These are phyloP conservation scores for Corythoichthys haematopterus DNA, from an alignment of 2,113 vertebrate genomes.

Conservation along the genomic window DNA sequence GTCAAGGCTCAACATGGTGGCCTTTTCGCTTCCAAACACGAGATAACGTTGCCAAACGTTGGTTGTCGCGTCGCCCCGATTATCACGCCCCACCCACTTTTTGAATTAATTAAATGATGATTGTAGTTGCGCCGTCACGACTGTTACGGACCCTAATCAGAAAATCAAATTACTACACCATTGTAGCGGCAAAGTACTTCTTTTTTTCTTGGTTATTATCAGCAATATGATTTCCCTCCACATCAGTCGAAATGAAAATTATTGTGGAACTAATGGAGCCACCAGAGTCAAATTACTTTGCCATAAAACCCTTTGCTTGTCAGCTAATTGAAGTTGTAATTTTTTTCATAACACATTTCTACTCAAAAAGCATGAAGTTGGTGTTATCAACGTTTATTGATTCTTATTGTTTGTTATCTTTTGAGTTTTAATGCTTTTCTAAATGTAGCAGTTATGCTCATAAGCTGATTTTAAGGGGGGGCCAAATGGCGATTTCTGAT, in stretches of 20 bases:
- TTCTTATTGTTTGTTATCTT: neutral
- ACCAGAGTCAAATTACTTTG: conserved; percentile 68
- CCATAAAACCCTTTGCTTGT: conserved; percentile 66
- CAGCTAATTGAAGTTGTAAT: conserved; percentile 66
- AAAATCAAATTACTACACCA: conserved; percentile 69
- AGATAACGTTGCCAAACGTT: conserved; percentile 29
- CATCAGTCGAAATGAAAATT: conserved; percentile 65
- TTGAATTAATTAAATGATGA: conserved; percentile 65
- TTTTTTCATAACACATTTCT: conserved; percentile 19
- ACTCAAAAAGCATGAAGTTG: neutral
- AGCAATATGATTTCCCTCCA: conserved; percentile 46
- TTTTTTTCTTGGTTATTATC: conserved; percentile 59
- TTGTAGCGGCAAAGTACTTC: conserved; percentile 66
- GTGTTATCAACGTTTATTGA: conserved; percentile 21
- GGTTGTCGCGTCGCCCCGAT: conserved; percentile 26
- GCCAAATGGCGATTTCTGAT: too few species aligned
- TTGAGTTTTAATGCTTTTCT: neutral
- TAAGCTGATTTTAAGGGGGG: too few species aligned
- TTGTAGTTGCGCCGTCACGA: conserved; percentile 48
- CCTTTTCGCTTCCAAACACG: conserved; percentile 58
- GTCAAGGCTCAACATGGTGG: conserved; percentile 45
- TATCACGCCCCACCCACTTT: conserved; percentile 12
- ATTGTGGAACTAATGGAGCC: conserved; percentile 70
- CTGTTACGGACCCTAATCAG: conserved; percentile 67
- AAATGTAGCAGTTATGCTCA: too few species aligned